These are phyloP conservation scores for Germaria angustata DNA, from an alignment of 2,888 invertebrate species.

Conservation along the genomic window DNA sequence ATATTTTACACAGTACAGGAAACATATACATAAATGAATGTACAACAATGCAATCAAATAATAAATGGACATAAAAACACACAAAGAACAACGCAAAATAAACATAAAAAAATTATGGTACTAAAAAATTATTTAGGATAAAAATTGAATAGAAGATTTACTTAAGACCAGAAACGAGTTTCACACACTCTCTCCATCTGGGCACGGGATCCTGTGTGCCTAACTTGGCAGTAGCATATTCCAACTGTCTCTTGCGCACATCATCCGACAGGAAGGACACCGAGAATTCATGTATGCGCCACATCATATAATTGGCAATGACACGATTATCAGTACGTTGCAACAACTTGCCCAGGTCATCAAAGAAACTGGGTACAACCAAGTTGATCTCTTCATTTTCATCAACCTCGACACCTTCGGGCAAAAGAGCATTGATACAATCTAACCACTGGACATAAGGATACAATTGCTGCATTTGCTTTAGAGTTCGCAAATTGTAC, in stretches of 20 bases:
- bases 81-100: too few species aligned
- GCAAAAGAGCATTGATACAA: slow-evolving; percentile 90
- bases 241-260: too few species aligned
- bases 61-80: too few species aligned
- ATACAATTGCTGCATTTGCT: slow-evolving; percentile 87
- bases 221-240: too few species aligned
- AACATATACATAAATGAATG: too few species aligned
- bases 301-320: slow-evolving; percentile 95
- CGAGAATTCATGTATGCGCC: slow-evolving; percentile 94
- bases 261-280: slow-evolving; percentile 86
- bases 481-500: slow-evolving; percentile 95
- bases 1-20: too few species aligned
- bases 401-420: slow-evolving; percentile 83
- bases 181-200: slow-evolving; percentile 72
- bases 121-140: too few species aligned
- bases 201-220: too few species aligned
- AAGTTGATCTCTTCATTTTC: slow-evolving; percentile 90
- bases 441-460: slow-evolving; percentile 83
- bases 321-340: slow-evolving; percentile 83
- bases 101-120: too few species aligned
- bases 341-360: slow-evolving; percentile 84
- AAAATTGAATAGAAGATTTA: slow-evolving; percentile 70
- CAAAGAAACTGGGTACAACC: slow-evolving; percentile 90
- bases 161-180: slow-evolving; percentile 89
- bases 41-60: too few species aligned